Evolutionary conservation across 2,888 invertebrate species (phyloP).

Genomic region (Blera fallax): DNA sequence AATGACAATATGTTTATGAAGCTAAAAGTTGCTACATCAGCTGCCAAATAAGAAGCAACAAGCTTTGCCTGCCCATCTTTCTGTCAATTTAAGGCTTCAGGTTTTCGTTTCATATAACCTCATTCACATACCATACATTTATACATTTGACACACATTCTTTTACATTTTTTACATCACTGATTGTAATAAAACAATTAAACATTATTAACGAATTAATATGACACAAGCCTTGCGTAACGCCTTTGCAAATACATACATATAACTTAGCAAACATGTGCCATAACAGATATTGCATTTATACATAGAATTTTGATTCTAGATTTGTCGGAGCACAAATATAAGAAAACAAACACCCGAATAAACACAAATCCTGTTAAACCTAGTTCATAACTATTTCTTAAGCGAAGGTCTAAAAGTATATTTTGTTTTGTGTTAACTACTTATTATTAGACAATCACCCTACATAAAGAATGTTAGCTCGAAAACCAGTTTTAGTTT

Average conservation of each 20-base stretch:
- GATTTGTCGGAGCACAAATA: slow-evolving; percentile 26
- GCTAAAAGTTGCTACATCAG: slow-evolving; percentile 78
- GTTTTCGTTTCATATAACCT: slow-evolving; percentile 22
- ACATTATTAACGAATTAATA: slow-evolving; percentile 32
- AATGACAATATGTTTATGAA: slow-evolving; percentile 80
- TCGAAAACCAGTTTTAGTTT: neutral
- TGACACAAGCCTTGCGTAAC: slow-evolving; percentile 28
- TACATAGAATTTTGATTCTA: slow-evolving; percentile 13
- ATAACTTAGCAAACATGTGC: slow-evolving; percentile 53
- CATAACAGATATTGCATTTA: slow-evolving; percentile 62
- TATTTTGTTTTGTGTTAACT: slow-evolving; percentile 11
- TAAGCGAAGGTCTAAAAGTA: neutral
- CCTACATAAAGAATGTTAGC: neutral
- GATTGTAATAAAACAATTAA: neutral
- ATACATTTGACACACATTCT: slow-evolving; percentile 18
- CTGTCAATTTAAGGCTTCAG: slow-evolving; percentile 37
- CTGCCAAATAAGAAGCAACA: slow-evolving; percentile 73
- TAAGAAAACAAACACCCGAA: neutral
- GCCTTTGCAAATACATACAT: slow-evolving; percentile 51
- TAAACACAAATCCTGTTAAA: neutral
- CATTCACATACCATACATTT: slow-evolving; percentile 11
- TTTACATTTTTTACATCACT: neutral
- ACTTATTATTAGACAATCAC: slow-evolving; percentile 26
- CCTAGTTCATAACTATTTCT: neutral
- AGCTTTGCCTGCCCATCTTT: slow-evolving; percentile 30